Percentiles rank a stretch among this genome's conserved stretches.
Evolutionary conservation across 2,113 vertebrate genomes (phyloP).

Genomic region (Isichthys henryi): DNA sequence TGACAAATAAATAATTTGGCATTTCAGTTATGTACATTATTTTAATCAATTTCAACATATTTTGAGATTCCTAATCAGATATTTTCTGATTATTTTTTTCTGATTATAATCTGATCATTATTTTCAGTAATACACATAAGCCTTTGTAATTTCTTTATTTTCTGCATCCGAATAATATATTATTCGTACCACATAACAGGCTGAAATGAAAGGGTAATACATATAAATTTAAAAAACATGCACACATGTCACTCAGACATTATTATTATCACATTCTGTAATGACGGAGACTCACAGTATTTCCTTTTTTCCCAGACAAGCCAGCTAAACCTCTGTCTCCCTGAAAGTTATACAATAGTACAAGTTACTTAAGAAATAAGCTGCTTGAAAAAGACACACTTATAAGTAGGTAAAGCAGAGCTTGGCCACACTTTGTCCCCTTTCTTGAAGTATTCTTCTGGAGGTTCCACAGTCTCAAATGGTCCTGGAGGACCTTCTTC

Average conservation of each 20-base stretch:
- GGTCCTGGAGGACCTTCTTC: conserved; percentile 52
- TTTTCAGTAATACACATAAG: neutral
- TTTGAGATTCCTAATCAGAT: neutral
- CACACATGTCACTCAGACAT: neutral
- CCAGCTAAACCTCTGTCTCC: conserved; percentile 47
- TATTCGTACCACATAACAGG: neutral
- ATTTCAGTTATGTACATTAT: neutral
- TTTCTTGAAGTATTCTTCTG: conserved; percentile 53
- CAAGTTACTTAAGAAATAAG: conserved; percentile 8
- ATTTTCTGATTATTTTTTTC: neutral
- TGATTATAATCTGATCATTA: too few relatives aligned
- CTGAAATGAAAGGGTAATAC: neutral
- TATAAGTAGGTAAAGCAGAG: neutral
- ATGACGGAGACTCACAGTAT: conserved; percentile 34
- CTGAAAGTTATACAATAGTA: conserved; percentile 31
- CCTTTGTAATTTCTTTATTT: too few relatives aligned
- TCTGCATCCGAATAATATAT: neutral
- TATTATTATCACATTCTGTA: neutral
- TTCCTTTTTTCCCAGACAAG: conserved; percentile 34
- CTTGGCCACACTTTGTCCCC: conserved; percentile 50
- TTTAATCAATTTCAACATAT: neutral
- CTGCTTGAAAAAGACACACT: neutral
- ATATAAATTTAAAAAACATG: neutral
- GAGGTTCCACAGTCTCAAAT: conserved; percentile 51
- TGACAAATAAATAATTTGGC: neutral